Conservation (phyloP, 2,797 vertebrate genomes). For the Anguilla anguilla region DNA sequence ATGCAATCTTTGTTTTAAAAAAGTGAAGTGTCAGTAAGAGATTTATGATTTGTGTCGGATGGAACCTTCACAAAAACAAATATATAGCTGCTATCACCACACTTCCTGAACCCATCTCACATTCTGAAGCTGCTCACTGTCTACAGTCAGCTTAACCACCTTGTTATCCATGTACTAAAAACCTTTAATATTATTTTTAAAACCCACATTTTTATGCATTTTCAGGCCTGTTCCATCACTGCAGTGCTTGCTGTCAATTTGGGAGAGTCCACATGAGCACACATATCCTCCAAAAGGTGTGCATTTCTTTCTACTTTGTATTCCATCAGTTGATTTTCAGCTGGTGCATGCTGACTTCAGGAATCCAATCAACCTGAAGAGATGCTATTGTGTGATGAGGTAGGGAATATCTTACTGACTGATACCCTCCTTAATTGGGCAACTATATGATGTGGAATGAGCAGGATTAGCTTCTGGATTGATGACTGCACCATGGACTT, state of each 20-base stretch:
- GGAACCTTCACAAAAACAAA: slow-evolving; percentile 14
- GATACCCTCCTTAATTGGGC: background rate
- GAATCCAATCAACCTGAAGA: background rate
- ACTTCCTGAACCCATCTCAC: slow-evolving; percentile 20
- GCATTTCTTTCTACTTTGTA: background rate
- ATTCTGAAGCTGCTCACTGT: background rate
- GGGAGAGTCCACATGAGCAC: background rate
- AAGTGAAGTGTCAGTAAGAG: slow-evolving; percentile 9
- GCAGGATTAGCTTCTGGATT: background rate
- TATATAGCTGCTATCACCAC: slow-evolving; percentile 22
- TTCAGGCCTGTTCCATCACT: background rate
- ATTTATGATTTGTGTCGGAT: background rate
- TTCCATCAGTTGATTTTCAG: background rate
- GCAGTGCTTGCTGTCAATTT: background rate
- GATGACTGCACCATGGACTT: background rate
- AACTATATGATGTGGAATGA: background rate
- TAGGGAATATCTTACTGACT: background rate
- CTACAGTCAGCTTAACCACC: background rate
- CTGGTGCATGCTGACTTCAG: background rate
- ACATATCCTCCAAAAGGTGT: background rate
- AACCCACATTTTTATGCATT: background rate
- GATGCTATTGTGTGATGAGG: background rate
- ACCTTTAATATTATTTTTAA: background rate
- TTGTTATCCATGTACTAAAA: background rate
- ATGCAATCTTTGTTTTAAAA: slow-evolving; percentile 31